Evolutionary conservation across 1,140 invertebrate species (phyloP), one percentile per base, ranked within the genome.

Genomic region (Bicyclus anynana): DNA sequence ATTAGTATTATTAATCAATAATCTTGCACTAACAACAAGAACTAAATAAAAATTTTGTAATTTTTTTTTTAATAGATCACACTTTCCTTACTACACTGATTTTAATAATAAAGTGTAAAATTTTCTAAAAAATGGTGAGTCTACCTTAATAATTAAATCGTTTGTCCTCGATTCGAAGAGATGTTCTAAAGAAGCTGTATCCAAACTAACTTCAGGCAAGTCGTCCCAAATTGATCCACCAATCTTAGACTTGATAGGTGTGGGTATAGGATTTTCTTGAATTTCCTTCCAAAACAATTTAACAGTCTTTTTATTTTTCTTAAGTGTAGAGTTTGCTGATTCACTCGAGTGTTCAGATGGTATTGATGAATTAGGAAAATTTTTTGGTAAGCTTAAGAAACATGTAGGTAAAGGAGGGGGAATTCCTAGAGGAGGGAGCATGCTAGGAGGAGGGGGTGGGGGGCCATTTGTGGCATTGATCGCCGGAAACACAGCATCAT

Each of bases 271-370:
- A 80, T 97, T 96, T 61, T 98, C 96, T 60, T 95, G 91, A 4
- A 97, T 93, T 89, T 99, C 97, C 80, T 96, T 96, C 98, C 98
- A 99, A 84, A 99, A 99, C n/a, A 99, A 89, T 90, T 99, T 99
- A 3, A 99, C 94, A n/a, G 98, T 99, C 85, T 99, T 99, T 83
- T 98, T 99, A 69, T 93, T 97, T 81, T 98, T 98, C 75, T 94
- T 95, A 14, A 92, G 89, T 2, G 80, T 79, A 6, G 75, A 89
- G 9, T 82, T 90, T 13, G 77, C 77, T 13, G 70, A 77, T 42
- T 79, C 73, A 40, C 87, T 67, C 65, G 59, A 74, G 1, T 62
- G 60, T 48, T 89, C 84, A 1, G 73, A 64, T 6, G 66, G 54
- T 5, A 67, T 47, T 0, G 76, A 57, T n/a, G 51, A 53, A 6